These are phyloP conservation scores for Brachionus plicatilis DNA, from an alignment of 1,140 invertebrate species.

Conservation along the genomic window DNA sequence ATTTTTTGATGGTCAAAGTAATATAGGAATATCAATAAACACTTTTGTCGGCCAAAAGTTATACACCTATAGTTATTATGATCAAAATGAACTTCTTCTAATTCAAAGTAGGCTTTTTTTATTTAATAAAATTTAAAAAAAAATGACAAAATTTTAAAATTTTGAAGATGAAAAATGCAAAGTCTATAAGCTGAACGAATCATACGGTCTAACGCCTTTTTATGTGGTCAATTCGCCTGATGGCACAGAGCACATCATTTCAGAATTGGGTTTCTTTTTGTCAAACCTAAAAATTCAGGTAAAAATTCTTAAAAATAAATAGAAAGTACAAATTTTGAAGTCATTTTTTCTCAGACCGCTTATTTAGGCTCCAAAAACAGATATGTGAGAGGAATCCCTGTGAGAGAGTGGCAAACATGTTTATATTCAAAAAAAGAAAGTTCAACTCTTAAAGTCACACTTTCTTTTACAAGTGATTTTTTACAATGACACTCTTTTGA, in stretches of 20 bases:
- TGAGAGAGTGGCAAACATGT: slow-evolving; percentile 36
- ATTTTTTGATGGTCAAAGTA: slow-evolving; percentile 27
- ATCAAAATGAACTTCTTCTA: slow-evolving; percentile 32
- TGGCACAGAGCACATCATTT: slow-evolving; percentile 29
- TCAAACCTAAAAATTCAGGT: background rate
- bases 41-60: slow-evolving; percentile 12
- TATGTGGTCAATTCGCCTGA: background rate
- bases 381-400: slow-evolving; percentile 19
- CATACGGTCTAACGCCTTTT: background rate
- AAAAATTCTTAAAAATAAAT: background rate
- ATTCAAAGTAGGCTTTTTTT: background rate
- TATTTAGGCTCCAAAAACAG: slow-evolving; percentile 28
- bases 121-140: background rate
- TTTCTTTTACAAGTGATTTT: slow-evolving; percentile 32
- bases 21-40: slow-evolving; percentile 24
- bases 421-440: slow-evolving; percentile 12
- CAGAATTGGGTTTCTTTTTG: slow-evolving; percentile 20
- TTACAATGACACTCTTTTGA: background rate
- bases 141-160: background rate
- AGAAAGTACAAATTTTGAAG: background rate
- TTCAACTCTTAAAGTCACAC: slow-evolving; percentile 10
- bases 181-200: slow-evolving; percentile 15
- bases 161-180: slow-evolving; percentile 24
- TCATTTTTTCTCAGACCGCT: background rate
- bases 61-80: slow-evolving; percentile 33